Evolutionary conservation across 2,113 vertebrate species (phyloP).

Genomic region (Plotosus lineatus): DNA sequence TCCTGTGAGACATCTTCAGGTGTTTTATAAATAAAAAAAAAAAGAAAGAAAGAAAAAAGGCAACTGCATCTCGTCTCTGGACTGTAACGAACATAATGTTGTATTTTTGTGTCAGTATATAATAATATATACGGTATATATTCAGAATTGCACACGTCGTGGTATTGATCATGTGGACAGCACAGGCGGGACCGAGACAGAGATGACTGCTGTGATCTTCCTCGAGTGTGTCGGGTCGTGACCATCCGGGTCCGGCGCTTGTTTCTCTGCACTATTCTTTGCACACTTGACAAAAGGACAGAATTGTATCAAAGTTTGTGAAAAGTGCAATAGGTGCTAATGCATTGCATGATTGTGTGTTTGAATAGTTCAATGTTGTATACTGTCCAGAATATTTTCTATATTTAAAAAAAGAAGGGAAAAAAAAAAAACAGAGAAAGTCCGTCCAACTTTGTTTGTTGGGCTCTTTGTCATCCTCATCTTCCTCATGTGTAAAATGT

Average conservation of each 20-base stretch:
- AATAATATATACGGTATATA: conserved; percentile 36
- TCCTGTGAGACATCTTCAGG: too few relatives aligned
- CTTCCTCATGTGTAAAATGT: conserved; percentile 28
- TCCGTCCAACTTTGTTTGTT: conserved; percentile 25
- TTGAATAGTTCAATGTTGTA: conserved; percentile 48
- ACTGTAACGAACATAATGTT: conserved; percentile 19
- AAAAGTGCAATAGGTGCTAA: conserved; percentile 62
- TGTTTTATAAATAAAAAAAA: not conserved
- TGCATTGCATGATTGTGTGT: conserved; percentile 70
- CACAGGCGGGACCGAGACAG: not conserved
- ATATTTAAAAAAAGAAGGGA: too few relatives aligned
- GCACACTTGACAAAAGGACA: conserved; percentile 1
- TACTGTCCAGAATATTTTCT: conserved; percentile 30
- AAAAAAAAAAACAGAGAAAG: too few relatives aligned
- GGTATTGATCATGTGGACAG: conserved; percentile 52
- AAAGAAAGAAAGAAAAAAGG: not conserved
- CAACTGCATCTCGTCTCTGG: not conserved
- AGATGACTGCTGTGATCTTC: conserved; percentile 37
- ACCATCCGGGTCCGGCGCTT: not conserved
- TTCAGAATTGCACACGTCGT: conserved; percentile 34
- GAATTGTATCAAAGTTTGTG: not conserved
- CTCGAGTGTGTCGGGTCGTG: conserved; percentile 11
- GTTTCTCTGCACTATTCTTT: conserved; percentile 32
- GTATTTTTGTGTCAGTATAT: conserved; percentile 21
- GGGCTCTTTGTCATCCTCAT: not conserved